Evolutionary conservation across 1,140 invertebrate species (phyloP), one percentile per base, ranked within the genome.

Genomic region (Lepidurus packardi): DNA sequence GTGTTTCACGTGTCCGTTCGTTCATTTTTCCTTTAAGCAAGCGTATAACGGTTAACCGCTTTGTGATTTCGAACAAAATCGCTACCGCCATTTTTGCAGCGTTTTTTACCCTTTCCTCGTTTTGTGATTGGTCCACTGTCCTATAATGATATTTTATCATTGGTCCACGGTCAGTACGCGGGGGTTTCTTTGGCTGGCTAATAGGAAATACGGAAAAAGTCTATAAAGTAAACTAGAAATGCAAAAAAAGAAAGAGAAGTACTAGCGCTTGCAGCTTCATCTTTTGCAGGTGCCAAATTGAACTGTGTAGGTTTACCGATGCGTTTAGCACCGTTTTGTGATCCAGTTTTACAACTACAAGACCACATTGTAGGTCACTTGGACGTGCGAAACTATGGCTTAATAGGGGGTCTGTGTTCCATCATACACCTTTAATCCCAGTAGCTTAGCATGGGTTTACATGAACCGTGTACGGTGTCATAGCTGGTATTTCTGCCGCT

Each of bases 401-500:
- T 34, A 34, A 34, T 34, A 34, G 34, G 34, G 34, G 34, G 2
- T 34, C 34, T 34, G 3, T 34, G 34, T 34, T 34, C 25, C 34
- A 34, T 34, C 34, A 2, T 34, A 34, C 34, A 34, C 34, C 34
- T 34, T 34, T 34, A 34, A 34, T 34, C 34, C 34, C 34, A 34
- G 34, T 4, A 41, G 74, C 74, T 75, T 43, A 75, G 42, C 44
- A 75, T 11, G 25, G 42, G 34, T 34, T 34, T 34, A 34, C 34
- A 41, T 43, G 74, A 34, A 41, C 42, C 74, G 42, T 11, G 74
- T 75, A 41, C 74, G 13, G 74, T 43, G 74, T 75, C 74, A 75
- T 75, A 41, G 21, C 41, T 21, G 44, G 42, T 75, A 43, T 34
- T 34, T 34, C 34, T 34, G 6, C 25, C 8, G n/a, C 34, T 34